Evolutionary conservation across 2,797 vertebrate genomes (phyloP).

Genomic region (Potorous gilbertii): DNA sequence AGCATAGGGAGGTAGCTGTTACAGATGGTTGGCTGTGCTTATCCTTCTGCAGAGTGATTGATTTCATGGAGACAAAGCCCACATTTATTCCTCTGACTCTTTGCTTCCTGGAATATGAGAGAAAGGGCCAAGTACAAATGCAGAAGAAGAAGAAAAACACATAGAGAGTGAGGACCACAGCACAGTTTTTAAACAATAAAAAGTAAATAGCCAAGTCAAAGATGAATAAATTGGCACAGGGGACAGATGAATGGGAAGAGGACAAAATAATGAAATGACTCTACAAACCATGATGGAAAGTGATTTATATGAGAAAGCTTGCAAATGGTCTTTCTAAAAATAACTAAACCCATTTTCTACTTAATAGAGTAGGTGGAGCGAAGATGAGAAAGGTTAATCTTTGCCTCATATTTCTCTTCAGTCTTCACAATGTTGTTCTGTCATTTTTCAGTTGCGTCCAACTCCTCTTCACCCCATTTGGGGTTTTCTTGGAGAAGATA

Average conservation of each 20-base stretch:
- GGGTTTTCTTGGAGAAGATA: not conserved
- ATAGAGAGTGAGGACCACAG: not conserved
- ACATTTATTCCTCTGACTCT: constrained; percentile 23
- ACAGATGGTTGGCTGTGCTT: constrained; percentile 63
- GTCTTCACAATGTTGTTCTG: not conserved
- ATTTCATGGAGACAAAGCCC: constrained; percentile 20
- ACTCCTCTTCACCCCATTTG: not conserved
- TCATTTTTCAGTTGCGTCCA: not conserved
- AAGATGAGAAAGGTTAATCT: not conserved
- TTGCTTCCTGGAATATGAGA: not conserved
- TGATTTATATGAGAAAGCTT: not conserved
- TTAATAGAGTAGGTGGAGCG: not conserved
- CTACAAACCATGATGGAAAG: not conserved
- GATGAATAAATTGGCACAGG: not conserved
- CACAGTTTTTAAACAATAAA: constrained; percentile 41
- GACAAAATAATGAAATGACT: not conserved
- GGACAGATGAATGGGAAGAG: not conserved
- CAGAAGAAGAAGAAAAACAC: not conserved
- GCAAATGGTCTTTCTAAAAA: not conserved
- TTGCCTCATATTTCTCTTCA: not conserved
- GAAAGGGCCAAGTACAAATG: not conserved
- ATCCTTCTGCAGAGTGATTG: constrained; percentile 13
- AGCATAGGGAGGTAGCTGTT: constrained; percentile 50
- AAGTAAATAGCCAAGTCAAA: constrained; percentile 1
- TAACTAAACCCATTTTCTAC: not conserved